Evolutionary conservation across 2,113 vertebrate genomes (phyloP).

Genomic region (Danionella cerebrum): DNA sequence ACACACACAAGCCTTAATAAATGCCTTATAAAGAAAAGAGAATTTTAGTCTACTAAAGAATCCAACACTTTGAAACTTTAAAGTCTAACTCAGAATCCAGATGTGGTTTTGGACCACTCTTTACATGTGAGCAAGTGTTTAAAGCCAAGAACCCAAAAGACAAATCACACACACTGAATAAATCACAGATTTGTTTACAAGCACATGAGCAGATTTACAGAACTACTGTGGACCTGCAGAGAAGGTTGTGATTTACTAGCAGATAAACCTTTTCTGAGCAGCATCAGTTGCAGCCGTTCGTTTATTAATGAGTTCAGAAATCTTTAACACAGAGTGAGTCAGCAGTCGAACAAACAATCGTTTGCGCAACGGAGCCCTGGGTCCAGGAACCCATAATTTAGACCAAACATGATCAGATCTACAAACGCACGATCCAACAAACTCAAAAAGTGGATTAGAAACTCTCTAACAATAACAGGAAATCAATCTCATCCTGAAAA

Average conservation of each 20-base stretch:
- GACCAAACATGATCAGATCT: slow-evolving; percentile 20
- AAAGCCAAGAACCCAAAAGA: neutral
- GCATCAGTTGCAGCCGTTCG: neutral
- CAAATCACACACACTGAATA: neutral
- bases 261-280: neutral
- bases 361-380: slow-evolving; percentile 17
- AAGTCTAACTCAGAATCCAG: neutral
- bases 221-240: neutral
- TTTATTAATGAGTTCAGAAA: slow-evolving; percentile 35
- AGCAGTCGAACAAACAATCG: slow-evolving; percentile 43
- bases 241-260: neutral
- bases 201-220: slow-evolving; percentile 1
- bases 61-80: neutral
- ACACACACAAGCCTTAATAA: too few species aligned
- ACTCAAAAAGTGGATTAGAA: too few species aligned
- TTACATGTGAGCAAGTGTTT: neutral
- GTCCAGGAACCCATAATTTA: slow-evolving; percentile 48
- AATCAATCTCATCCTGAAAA: too few species aligned
- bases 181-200: slow-evolving; percentile 8
- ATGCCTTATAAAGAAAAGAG: too few species aligned
- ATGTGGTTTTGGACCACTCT: neutral
- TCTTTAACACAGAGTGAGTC: slow-evolving; percentile 59
- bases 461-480: too few species aligned
- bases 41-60: neutral
- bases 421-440: neutral